Evolutionary conservation across 2,797 vertebrate genomes (phyloP).

Genomic region (Neosilurus mollespiculum): DNA sequence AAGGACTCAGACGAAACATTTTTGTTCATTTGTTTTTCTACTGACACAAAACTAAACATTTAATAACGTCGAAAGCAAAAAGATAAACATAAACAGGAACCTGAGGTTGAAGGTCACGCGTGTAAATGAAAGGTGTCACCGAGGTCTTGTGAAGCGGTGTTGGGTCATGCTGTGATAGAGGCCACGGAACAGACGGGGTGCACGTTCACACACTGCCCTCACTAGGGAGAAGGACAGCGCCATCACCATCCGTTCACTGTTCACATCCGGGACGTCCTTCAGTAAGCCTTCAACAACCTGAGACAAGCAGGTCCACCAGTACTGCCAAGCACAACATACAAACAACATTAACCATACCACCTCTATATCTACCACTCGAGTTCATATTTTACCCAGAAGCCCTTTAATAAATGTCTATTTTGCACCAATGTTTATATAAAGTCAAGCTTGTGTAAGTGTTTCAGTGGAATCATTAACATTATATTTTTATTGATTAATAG

Average conservation of each 20-base stretch:
- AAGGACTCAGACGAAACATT: no score
- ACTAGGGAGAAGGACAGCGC: conserved; percentile 80
- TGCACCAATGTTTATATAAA: not conserved
- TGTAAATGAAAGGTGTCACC: conserved; percentile 18
- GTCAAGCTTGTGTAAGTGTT: not conserved
- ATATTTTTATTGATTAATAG: no score
- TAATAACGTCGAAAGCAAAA: not conserved
- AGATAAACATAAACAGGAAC: not conserved
- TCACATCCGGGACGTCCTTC: conserved; percentile 46
- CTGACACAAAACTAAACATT: not conserved
- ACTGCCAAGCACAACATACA: conserved; percentile 59
- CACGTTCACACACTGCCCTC: conserved; percentile 73
- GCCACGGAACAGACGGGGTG: conserved; percentile 69
- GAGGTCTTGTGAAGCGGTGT: conserved; percentile 62
- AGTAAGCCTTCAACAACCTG: conserved; percentile 63
- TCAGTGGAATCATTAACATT: not conserved
- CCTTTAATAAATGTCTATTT: not conserved
- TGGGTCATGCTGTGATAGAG: conserved; percentile 69
- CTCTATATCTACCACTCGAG: not conserved
- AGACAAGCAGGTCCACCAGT: conserved; percentile 63
- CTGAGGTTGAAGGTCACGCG: not conserved
- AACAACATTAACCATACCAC: not conserved
- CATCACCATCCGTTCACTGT: conserved; percentile 73
- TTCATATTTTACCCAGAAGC: not conserved
- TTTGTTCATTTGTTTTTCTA: not conserved